These are phyloP conservation scores for Gymnoscopelus braueri DNA, from an alignment of 2,797 vertebrate species.

Conservation along the genomic window DNA sequence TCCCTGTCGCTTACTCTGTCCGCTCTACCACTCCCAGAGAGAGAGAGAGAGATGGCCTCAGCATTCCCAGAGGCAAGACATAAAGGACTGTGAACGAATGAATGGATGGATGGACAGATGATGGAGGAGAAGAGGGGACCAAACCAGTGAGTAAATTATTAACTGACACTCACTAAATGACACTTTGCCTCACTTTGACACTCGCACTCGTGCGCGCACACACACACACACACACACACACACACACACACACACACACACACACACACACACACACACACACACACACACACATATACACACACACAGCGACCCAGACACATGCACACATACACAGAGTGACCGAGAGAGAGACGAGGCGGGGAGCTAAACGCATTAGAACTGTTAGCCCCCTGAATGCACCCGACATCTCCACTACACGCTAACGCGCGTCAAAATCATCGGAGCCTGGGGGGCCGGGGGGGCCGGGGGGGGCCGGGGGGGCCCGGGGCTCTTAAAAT, in stretches of 20 bases:
- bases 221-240: slow-evolving; percentile 48
- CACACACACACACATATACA: slow-evolving; percentile 12
- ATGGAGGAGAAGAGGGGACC: slow-evolving; percentile 42
- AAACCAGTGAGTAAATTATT: slow-evolving; percentile 87
- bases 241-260: slow-evolving; percentile 19
- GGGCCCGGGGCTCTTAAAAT: slow-evolving; percentile 76
- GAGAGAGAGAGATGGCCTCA: slow-evolving; percentile 63
- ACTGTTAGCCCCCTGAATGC: slow-evolving; percentile 85
- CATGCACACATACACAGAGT: slow-evolving; percentile 8
- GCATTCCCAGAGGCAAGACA: slow-evolving; percentile 53
- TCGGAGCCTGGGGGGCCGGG: slow-evolving; percentile 54
- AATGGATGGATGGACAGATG: slow-evolving; percentile 49
- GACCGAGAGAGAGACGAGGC: slow-evolving; percentile 19
- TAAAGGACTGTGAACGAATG: slow-evolving; percentile 17
- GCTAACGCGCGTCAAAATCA: slow-evolving; percentile 85
- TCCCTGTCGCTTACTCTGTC: neutral
- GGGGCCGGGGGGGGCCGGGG: slow-evolving; percentile 51
- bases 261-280: slow-evolving; percentile 14
- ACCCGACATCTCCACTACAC: slow-evolving; percentile 82
- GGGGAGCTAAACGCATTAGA: slow-evolving; percentile 88
- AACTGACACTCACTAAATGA: slow-evolving; percentile 78
- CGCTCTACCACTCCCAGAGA: slow-evolving; percentile 6
- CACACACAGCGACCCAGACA: slow-evolving; percentile 10
- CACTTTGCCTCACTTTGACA: slow-evolving; percentile 73
- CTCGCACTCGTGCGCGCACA: slow-evolving; percentile 14